These are phyloP conservation scores for Aerospiza tachiro DNA, from an alignment of 2,797 vertebrate species.

Conservation along the genomic window DNA sequence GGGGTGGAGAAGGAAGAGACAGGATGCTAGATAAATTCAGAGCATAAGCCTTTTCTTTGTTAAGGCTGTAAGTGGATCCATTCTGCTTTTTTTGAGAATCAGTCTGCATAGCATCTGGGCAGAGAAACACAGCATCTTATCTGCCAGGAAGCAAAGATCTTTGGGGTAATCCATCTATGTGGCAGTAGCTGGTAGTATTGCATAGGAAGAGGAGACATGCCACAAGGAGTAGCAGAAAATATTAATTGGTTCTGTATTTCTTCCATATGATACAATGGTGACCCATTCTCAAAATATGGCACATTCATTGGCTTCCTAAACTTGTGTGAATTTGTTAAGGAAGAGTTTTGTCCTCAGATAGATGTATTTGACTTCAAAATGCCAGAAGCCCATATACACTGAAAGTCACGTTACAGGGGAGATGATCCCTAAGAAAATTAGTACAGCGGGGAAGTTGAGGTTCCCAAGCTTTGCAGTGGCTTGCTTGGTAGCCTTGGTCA, in stretches of 20 bases:
- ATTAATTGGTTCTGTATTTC: background rate
- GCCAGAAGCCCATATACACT: background rate
- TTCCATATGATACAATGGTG: fast-evolving
- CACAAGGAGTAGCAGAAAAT: background rate
- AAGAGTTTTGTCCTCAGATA: background rate
- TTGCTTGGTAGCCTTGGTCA: background rate
- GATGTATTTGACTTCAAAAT: background rate
- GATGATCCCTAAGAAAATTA: background rate
- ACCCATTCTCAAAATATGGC: background rate
- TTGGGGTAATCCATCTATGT: background rate
- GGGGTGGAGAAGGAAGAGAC: background rate
- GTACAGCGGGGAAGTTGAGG: fast-evolving
- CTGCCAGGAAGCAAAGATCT: background rate
- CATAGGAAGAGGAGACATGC: background rate
- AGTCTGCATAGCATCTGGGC: background rate
- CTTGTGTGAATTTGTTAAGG: background rate
- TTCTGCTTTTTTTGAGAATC: background rate
- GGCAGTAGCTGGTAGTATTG: background rate
- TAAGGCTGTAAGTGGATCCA: background rate
- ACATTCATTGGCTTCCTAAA: background rate
- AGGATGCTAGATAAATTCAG: background rate
- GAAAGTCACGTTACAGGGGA: background rate
- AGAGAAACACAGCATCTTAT: background rate
- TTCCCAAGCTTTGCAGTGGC: background rate
- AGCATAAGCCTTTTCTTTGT: background rate